Base-by-base conservation (phyloP, 2,888 invertebrate genomes). In the Thalpophila matura region DNA sequence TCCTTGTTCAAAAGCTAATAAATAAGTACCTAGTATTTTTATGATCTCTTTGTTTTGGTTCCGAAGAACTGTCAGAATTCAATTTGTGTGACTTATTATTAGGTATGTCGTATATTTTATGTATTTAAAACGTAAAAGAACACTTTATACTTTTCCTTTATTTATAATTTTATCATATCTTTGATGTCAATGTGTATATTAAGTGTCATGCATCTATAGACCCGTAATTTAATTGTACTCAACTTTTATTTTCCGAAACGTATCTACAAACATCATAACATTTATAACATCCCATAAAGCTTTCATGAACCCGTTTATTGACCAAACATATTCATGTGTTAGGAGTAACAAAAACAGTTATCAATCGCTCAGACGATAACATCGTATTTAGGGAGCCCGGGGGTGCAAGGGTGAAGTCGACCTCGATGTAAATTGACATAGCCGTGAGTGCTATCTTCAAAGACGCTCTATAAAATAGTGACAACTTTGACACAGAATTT, bases 381-480 rank as follows among this genome's bases (percentile, higher is more conserved):
- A 82, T 81, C 80, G 79, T 81, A 68, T 81, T 81, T 62, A 73
- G 82, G 82, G 84, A 75, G 81, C 79, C 82, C 81, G 80, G 60
- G 80, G 78, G 76, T 69, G 51, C 58, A 73, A 80, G 83, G 76
- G 80, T 65, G 70, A 79, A 82, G 77, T 82, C 60, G 79, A 81
- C 80, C 82, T 85, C 82, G 80, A 88, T 86, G 85, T 83, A 86
- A 87, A 85, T 83, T 83, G 81, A 83, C 74, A 81, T 70, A 66
- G 69, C 57, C 67, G 69, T 16, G 47, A 42, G 57, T 53, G 53
- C 53, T 82, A 80, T 81, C 74, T 68, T 69, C 35, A 64, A 77
- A 60, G 35, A 16, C 9, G 22, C 18, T 72, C 35, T 51, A 35
- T 29, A 61, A 45, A 37, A 43, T 31, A 12, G 35, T 43, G 59